Evolutionary conservation across 2,888 invertebrate species (phyloP).

Genomic region (Baccha elongata): DNA sequence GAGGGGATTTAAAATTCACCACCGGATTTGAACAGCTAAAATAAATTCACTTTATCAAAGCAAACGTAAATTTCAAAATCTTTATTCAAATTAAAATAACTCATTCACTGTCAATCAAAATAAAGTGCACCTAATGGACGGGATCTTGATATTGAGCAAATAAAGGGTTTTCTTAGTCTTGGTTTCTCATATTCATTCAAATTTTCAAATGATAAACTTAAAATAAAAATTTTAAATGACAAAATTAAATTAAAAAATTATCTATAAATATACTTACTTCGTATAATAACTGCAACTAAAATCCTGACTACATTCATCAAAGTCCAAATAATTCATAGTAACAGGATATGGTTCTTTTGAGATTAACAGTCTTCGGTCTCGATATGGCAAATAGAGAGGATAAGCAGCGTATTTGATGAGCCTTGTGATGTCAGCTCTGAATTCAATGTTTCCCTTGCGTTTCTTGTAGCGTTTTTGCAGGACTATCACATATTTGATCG

Average conservation of each 20-base stretch:
- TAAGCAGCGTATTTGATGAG: constrained; percentile 43
- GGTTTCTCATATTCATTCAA: not conserved
- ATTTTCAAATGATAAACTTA: constrained; percentile 17
- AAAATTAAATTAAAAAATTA: not conserved
- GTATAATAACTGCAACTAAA: not conserved
- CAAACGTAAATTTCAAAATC: no score
- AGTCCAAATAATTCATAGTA: constrained; percentile 47
- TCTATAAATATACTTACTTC: constrained; percentile 7
- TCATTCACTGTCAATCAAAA: not conserved
- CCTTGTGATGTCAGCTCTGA: constrained; percentile 19
- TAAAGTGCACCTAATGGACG: constrained; percentile 20
- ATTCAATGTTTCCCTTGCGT: not conserved
- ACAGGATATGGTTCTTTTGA: constrained; percentile 56
- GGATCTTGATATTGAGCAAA: constrained; percentile 1
- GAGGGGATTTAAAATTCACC: no score
- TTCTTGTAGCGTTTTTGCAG: constrained; percentile 40
- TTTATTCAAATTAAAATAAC: not conserved
- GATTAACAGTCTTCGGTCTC: constrained; percentile 16
- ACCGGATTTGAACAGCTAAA: no score
- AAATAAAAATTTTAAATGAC: not conserved
- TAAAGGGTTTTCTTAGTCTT: not conserved
- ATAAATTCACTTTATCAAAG: no score
- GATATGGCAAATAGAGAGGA: constrained; percentile 48
- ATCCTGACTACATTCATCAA: constrained; percentile 12
- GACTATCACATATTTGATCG: constrained; percentile 65